Evolutionary conservation across 2,797 vertebrate genomes (phyloP), one percentile per base, ranked within the genome.

Genomic region (Carcharodon carcharias): DNA sequence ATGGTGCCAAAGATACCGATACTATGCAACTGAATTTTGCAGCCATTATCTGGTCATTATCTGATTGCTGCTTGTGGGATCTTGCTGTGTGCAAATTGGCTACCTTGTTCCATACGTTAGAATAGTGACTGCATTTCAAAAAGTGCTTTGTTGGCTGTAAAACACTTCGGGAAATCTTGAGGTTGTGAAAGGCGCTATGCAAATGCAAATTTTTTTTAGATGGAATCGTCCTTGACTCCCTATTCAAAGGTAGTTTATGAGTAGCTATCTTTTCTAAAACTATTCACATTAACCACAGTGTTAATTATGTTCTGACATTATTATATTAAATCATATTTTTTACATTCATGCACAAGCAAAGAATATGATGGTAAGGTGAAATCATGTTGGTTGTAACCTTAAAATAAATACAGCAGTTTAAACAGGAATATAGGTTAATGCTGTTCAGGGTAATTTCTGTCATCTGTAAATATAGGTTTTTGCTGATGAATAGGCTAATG

Each of bases 391-490:
- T 12, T 45, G 40, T 21, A 71, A 71, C 40, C 71, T 50, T 77
- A 31, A 71, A 50, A 71, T 50, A 71, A 95, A 69, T 45, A 71
- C 45, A 95, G 40, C 67, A 56, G 8, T 95, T 73, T 73, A 95
- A 95, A 54, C 28, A 71, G 26, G 50, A 95, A 73, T 69, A 54
- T 50, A 31, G 40, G 26, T 54, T 95, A 35, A 54, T 95, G 93
- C 23, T 35, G 67, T 95, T 69, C 67, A 95, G 26, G 67, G 67
- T 95, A 18, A 69, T 73, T 95, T 73, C 65, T 50, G 23, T 95
- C 93, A 95, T 50, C 67, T 95, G 67, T 95, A 73, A 95, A 50
- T 95, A 50, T 94, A 94, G 61, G 61, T 28, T 67, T 95, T 95
- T 71, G 63, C 67, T 95, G 93, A 50, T 73, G 45, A 95, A 95